A percentile compares a stretch with the other conserved stretches of the same genome.
phyloP scores from a whole-genome alignment of 2,888 invertebrate genomes.

The Andricus curvator region DNA sequence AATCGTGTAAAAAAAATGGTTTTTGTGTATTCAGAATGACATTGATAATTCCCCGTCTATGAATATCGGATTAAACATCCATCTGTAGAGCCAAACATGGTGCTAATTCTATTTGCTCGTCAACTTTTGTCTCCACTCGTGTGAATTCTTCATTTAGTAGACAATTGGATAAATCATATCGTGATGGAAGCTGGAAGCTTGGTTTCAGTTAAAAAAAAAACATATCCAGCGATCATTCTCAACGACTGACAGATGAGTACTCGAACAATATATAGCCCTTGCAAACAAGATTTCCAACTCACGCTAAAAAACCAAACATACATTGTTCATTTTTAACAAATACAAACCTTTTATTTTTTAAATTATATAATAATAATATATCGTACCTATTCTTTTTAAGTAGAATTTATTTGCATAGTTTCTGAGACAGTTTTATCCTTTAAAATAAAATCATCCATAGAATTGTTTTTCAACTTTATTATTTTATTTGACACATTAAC shows the following conservation, averaged over 20 bases:
- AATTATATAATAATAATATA: too few species aligned
- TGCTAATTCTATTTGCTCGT: background rate
- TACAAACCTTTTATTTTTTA: background rate
- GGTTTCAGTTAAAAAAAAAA: too few species aligned
- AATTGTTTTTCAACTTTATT: too few species aligned
- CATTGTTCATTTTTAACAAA: too few species aligned
- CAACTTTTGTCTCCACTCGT: background rate
- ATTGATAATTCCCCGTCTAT: background rate
- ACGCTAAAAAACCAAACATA: background rate
- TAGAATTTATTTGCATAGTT: too few species aligned
- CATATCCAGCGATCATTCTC: background rate
- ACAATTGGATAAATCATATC: background rate
- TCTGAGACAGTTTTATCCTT: too few species aligned
- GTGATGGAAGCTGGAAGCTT: slow-evolving; percentile 1
- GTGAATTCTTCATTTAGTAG: background rate
- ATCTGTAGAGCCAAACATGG: background rate
- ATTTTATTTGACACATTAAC: too few species aligned
- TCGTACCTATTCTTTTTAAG: too few species aligned
- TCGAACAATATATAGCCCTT: slow-evolving; percentile 17
- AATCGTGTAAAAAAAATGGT: too few species aligned
- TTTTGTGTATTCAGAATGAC: too few species aligned
- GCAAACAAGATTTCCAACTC: background rate
- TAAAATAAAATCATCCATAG: too few species aligned
- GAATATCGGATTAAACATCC: slow-evolving; percentile 1
- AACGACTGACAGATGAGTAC: background rate